Base-by-base conservation (phyloP, 2,113 vertebrate species). In the Caloenas nicobarica region DNA sequence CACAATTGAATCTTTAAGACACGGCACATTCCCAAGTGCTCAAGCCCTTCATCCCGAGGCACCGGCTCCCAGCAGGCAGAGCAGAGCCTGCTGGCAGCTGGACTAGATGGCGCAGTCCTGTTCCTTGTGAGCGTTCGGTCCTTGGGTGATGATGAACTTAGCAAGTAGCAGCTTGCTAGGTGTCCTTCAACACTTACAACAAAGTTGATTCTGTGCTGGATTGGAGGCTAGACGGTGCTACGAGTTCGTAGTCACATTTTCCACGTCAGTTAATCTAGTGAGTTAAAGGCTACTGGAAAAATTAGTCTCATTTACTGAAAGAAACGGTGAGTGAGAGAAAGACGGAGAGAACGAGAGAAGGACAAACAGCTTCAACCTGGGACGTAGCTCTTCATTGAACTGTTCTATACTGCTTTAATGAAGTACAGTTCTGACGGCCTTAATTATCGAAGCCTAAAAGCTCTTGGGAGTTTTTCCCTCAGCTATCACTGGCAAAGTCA, bases 281-380 rank as follows among this genome's bases (percentile, higher is more conserved):
- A 97, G 95, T 97, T 98, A 91, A 95, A 97, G 97, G 94, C 96
- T 97, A 93, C 92, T 98, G 98, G 98, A 98, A 98, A 98, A 98
- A 96, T 96, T 91, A 83, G 95, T 89, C 97, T 98, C 97, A 96
- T 96, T 95, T 97, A 71, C 91, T 94, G 84, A 95, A 95, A 95
- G 95, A 90, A 97, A 92, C 62, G 10, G 91, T 53, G 70, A 56
- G 68, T 14, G 61, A 74, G 68, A 90, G 95, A 84, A 65, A 29
- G 62, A 38, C 76, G 86, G 68, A 56, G 87, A 62, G 68, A 72
- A 65, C 26, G 25, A 80, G 91, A 94, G 96, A 80, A 78, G 65
- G 96, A 83, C 92, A 95, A 94, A 83, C 48, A 87, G 79, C 68
- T 22, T 38, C 91, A 90, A 25, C 80, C 50, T 14, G 77, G 62